These are phyloP conservation scores for Phanerotoma sp. DNA, from an alignment of 2,888 invertebrate species.

Conservation along the genomic window DNA sequence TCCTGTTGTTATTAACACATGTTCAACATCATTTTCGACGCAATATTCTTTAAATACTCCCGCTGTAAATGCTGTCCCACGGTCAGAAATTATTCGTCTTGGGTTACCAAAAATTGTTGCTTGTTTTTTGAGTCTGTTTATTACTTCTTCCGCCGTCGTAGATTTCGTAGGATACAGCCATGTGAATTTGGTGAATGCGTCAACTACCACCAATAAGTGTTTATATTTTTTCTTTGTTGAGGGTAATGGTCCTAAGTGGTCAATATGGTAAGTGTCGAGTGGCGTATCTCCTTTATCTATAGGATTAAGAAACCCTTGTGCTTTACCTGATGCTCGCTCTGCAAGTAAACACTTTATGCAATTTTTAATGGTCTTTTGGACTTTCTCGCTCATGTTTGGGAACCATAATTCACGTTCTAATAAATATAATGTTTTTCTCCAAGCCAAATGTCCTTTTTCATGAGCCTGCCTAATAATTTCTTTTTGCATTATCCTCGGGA, in stretches of 20 bases:
- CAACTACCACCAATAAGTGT: slow-evolving; percentile 21
- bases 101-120: slow-evolving; percentile 26
- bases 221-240: slow-evolving; percentile 22
- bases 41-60: slow-evolving; percentile 22
- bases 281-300: slow-evolving; percentile 10
- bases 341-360: background rate
- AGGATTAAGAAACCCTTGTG: no score
- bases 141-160: slow-evolving; percentile 23
- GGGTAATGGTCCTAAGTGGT: no score
- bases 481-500: background rate
- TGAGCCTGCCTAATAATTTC: background rate
- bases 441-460: background rate
- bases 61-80: slow-evolving; percentile 24
- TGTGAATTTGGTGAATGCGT: slow-evolving; percentile 24
- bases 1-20: slow-evolving; percentile 19
- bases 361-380: background rate
- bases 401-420: no score
- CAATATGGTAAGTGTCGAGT: slow-evolving; percentile 24
- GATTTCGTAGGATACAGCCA: no score
- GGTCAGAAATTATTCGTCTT: slow-evolving; percentile 20
- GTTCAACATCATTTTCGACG: slow-evolving; percentile 14
- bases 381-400: no score
- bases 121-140: slow-evolving; percentile 18
- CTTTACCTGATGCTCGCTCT: background rate
- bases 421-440: no score